phyloP scores from a whole-genome alignment of 2,797 vertebrate genomes.

The Meda fulgida region DNA sequence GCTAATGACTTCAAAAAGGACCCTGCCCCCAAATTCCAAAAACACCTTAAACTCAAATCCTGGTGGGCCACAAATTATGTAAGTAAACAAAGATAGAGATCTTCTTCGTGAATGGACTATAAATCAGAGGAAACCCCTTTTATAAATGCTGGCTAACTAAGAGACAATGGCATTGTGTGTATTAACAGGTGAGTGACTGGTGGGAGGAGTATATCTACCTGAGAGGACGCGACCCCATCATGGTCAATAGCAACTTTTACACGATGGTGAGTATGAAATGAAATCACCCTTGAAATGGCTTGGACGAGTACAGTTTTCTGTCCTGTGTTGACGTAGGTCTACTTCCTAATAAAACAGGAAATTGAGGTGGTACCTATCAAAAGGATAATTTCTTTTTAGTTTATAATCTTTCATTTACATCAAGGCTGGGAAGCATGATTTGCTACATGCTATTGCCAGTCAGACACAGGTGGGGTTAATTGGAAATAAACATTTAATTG shows the following conservation, averaged over 20 bases:
- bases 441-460: too few relatives aligned
- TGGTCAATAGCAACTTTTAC: constrained; percentile 99
- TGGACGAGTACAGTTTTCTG: neutral
- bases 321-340: neutral
- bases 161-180: neutral
- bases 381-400: neutral
- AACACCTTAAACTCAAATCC: constrained; percentile 89
- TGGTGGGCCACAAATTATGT: constrained; percentile 96
- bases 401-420: neutral
- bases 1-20: constrained; percentile 87
- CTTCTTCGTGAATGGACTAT: neutral
- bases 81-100: constrained; percentile 65
- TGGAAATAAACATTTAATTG: neutral
- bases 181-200: constrained; percentile 92
- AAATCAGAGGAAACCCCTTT: neutral
- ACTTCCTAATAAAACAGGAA: neutral
- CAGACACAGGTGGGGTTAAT: neutral
- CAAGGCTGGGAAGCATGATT: neutral
- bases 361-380: neutral
- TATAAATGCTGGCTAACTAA: neutral
- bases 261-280: constrained; percentile 79
- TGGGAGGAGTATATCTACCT: constrained; percentile 97
- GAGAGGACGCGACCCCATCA: constrained; percentile 85
- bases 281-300: neutral
- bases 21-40: constrained; percentile 85